Base-by-base conservation (phyloP, 2,888 invertebrate species). In the Oasisia sp. region DNA sequence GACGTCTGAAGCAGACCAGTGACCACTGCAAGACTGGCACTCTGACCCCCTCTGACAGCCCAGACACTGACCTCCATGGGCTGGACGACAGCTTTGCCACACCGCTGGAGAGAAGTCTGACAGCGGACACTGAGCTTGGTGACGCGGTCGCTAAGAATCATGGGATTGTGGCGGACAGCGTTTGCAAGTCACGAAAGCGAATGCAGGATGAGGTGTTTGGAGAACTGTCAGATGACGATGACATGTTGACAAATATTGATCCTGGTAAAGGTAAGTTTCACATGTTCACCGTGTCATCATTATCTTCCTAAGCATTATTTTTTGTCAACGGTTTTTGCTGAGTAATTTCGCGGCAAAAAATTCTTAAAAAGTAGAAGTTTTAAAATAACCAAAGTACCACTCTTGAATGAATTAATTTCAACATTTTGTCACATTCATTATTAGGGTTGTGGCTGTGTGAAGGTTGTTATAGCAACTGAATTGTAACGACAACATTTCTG, bases 1-100 rank as follows among this genome's bases (percentile, higher is more conserved):
- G 27, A n/a, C 74, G 74, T 19, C 27, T 11, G 38, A 92, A 74
- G 32, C 44, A 11, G 8, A 32, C 5, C n/a, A 11, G 56, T 32
- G 14, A 32, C 32, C 56, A 27, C 50, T 32, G 3, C 89, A n/a
- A 8, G 19, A 50, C 9, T 2, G 45, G 14, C 32, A 44, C 91
- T 58, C 56, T 9, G 32, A 91, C 45, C 4, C 91, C 91, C 5
- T 50, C n/a, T 38, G 45, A 50, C 58, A 58, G 91, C 32, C 32
- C 56, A 14, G 32, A 32, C 32, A n/a, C 4, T 27, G 92, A 91
- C 89, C 12, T 38, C 12, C 19, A 91, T 32, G 32, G 56, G 27
- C 93, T 93, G 9, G 89, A 93, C 45, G 93, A 93, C 91, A 93
- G 93, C 56, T 90, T 92, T 44, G 89, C 91, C n/a, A 91, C 90